Evolutionary conservation across 2,797 vertebrate genomes (phyloP).

Genomic region (Peromyscus attwateri): DNA sequence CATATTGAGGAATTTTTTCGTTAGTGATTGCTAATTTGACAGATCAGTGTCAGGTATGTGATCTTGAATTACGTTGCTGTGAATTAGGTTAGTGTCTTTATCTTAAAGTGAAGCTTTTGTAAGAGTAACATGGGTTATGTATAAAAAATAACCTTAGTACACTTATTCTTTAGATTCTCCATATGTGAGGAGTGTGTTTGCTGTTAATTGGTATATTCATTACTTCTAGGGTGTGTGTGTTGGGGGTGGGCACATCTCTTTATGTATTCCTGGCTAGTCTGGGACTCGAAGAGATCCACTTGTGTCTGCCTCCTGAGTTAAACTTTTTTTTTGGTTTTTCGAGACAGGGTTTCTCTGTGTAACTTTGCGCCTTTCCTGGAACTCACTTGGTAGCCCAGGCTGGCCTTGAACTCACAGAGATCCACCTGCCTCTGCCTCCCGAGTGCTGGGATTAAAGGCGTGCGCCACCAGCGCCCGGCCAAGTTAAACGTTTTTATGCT

Average conservation of each 20-base stretch:
- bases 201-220: background rate
- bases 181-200: background rate
- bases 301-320: background rate
- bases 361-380: no score
- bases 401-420: no score
- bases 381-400: no score
- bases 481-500: background rate
- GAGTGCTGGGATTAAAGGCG: no score
- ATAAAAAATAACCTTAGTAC: background rate
- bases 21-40: background rate
- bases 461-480: no score
- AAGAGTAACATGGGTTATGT: background rate
- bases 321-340: no score
- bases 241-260: background rate
- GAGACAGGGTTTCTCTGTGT: no score
- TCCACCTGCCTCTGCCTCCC: no score
- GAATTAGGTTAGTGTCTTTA: background rate
- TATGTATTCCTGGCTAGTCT: background rate
- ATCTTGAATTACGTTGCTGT: background rate
- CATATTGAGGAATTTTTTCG: background rate
- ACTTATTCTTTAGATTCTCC: background rate
- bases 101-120: background rate
- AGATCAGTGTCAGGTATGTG: background rate
- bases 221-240: background rate
- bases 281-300: background rate